A percentile compares a stretch with the other conserved stretches of the same genome.
Evolutionary conservation across 1,140 invertebrate genomes (phyloP).

Genomic region (Rhagoletis pomonella): DNA sequence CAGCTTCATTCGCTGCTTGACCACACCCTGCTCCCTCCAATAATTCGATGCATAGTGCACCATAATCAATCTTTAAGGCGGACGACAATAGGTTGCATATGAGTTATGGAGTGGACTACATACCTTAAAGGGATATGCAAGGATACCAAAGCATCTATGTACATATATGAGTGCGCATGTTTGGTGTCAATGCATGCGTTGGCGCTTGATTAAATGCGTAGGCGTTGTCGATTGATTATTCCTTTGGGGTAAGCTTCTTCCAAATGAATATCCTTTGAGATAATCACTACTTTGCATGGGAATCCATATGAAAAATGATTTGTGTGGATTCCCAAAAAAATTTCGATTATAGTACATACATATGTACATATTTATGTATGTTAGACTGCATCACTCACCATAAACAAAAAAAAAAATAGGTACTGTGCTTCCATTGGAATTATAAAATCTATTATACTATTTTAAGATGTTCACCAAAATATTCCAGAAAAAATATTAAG

Average conservation of each 20-base stretch:
- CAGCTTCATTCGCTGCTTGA: neutral
- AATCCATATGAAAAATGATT: neutral
- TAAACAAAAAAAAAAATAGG: no score
- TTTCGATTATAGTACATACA: no score
- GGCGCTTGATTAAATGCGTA: slow-evolving; percentile 4
- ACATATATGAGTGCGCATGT: neutral
- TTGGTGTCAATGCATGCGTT: neutral
- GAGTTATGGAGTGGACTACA: neutral
- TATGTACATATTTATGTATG: no score
- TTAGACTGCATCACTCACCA: no score
- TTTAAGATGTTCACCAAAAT: no score
- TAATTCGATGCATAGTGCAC: neutral
- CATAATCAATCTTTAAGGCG: slow-evolving; percentile 33
- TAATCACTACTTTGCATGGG: slow-evolving; percentile 14
- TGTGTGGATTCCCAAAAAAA: neutral
- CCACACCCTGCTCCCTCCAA: neutral
- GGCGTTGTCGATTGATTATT: slow-evolving; percentile 38
- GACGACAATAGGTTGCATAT: neutral
- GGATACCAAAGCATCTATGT: neutral
- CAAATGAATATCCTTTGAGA: neutral
- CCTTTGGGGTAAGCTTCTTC: neutral
- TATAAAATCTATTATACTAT: no score
- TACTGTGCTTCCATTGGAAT: no score
- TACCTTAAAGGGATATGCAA: slow-evolving; percentile 15
- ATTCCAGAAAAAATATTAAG: no score